phyloP scores from a whole-genome alignment of 1,140 invertebrate genomes.

The Leptonema lineaticorne region DNA sequence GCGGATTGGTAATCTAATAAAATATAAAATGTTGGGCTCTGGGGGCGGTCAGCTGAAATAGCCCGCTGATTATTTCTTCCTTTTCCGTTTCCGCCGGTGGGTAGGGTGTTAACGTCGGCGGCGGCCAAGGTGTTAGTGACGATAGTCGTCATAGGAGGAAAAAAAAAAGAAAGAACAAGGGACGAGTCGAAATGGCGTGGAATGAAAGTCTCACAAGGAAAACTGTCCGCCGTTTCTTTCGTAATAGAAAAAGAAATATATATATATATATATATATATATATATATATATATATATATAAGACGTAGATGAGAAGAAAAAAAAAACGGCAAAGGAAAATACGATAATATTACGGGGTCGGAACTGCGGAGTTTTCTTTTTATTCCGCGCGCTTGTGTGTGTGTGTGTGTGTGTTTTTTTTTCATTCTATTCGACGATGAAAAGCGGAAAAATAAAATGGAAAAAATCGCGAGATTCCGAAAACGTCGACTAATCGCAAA shows the following conservation, averaged over 20 bases:
- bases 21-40: slow-evolving; percentile 41
- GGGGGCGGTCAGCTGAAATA: slow-evolving; percentile 33
- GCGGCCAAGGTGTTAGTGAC: neutral
- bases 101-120: neutral
- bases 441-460: neutral
- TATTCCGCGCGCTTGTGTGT: too few relatives aligned
- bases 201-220: slow-evolving; percentile 5
- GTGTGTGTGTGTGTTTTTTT: too few relatives aligned
- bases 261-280: too few relatives aligned
- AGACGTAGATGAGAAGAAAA: too few relatives aligned
- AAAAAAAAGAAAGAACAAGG: neutral
- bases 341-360: slow-evolving; percentile 9
- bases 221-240: slow-evolving; percentile 24
- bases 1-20: slow-evolving; percentile 40
- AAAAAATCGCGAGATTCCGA: too few relatives aligned
- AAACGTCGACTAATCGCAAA: slow-evolving; percentile 2
- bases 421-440: neutral
- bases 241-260: slow-evolving; percentile 14
- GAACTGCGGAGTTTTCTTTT: slow-evolving; percentile 8
- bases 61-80: slow-evolving; percentile 40
- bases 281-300: too few relatives aligned
- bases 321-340: slow-evolving; percentile 14
- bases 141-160: neutral
- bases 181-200: neutral
- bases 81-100: slow-evolving; percentile 21